Evolutionary conservation across 2,797 vertebrate species (phyloP).

Genomic region (Triplophysa bombifrons): DNA sequence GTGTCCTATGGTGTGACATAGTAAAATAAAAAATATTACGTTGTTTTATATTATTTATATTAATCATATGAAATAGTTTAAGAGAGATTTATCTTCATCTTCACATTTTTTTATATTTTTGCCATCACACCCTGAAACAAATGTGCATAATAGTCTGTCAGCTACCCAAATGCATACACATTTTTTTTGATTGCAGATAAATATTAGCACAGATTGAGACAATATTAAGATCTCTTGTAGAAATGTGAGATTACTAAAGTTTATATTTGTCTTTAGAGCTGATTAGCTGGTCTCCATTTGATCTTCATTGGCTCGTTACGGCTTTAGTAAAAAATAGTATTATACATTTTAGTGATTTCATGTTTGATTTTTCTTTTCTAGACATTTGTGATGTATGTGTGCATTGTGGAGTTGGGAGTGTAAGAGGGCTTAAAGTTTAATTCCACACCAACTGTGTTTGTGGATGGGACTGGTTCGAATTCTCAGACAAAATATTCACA

Average conservation of each 20-base stretch:
- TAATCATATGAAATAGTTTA: too few species aligned
- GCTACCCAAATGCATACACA: too few species aligned
- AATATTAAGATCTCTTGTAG: background rate
- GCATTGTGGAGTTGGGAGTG: background rate
- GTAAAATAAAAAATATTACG: too few species aligned
- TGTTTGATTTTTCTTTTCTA: background rate
- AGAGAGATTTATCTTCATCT: too few species aligned
- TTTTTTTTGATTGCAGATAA: background rate
- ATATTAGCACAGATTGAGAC: background rate
- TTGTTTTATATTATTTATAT: too few species aligned
- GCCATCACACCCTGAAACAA: too few species aligned
- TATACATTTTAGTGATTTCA: background rate
- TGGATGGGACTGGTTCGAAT: background rate
- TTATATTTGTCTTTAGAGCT: background rate
- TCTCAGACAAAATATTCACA: conserved; percentile 4
- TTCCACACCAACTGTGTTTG: conserved; percentile 35
- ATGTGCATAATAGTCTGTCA: too few species aligned
- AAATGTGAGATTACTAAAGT: too few species aligned
- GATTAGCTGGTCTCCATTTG: background rate
- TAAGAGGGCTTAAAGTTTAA: conserved; percentile 24
- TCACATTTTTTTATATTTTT: too few species aligned
- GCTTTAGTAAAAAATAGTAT: background rate
- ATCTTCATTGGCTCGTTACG: background rate
- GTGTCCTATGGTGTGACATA: too few species aligned
- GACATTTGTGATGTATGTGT: background rate